These are phyloP conservation scores for Brachionus angularis DNA, from an alignment of 1,140 invertebrate genomes.

Conservation along the genomic window DNA sequence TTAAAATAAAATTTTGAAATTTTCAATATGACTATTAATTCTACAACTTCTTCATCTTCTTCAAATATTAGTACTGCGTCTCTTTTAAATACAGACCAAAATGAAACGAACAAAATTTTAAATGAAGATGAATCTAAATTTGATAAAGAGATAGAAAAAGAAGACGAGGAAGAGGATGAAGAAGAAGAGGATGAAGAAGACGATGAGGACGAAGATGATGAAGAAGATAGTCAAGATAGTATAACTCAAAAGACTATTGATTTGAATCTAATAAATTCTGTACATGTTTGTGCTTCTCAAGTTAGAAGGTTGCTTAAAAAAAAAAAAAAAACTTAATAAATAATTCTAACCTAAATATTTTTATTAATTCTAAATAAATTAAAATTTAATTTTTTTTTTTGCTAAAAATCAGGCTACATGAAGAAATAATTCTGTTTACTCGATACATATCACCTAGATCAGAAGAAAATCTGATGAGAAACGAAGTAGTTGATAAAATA, in stretches of 20 bases:
- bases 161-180: constrained; percentile 1
- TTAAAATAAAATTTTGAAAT: too few species aligned
- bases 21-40: too few species aligned
- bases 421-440: constrained; percentile 35
- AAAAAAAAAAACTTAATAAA: not conserved
- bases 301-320: constrained; percentile 42
- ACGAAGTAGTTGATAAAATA: constrained; percentile 41
- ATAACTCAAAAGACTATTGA: constrained; percentile 36
- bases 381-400: constrained; percentile 13
- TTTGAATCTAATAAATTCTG: constrained; percentile 32
- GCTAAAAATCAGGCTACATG: constrained; percentile 9
- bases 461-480: constrained; percentile 36
- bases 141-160: not conserved
- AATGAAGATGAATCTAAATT: not conserved
- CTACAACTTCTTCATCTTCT: too few species aligned
- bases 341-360: not conserved
- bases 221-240: not conserved
- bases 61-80: too few species aligned
- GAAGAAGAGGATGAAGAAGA: constrained; percentile 10
- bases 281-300: constrained; percentile 35
- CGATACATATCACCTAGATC: constrained; percentile 17
- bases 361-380: not conserved
- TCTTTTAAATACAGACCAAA: constrained; percentile 1
- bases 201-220: constrained; percentile 2
- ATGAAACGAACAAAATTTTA: not conserved